These are phyloP conservation scores for Eupithecia centaureata DNA, from an alignment of 2,888 invertebrate genomes.

Conservation along the genomic window DNA sequence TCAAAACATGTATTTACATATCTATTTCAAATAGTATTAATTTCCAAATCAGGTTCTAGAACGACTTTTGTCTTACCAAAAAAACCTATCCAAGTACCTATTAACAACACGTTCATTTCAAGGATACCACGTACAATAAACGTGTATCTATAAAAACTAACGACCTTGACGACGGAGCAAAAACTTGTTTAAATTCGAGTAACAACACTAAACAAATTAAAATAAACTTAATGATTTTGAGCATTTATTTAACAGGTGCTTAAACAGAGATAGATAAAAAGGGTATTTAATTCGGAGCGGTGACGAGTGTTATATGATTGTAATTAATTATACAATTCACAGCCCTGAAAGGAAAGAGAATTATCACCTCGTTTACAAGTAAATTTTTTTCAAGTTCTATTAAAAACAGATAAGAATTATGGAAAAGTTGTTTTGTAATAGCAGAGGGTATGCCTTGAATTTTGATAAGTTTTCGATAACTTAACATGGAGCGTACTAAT, in stretches of 20 bases:
- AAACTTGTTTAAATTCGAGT: slow-evolving; percentile 51
- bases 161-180: slow-evolving; percentile 51
- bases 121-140: slow-evolving; percentile 44
- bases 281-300: slow-evolving; percentile 20
- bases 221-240: slow-evolving; percentile 38
- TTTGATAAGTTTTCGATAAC: slow-evolving; percentile 14
- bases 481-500: slow-evolving; percentile 35
- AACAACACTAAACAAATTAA: slow-evolving; percentile 48
- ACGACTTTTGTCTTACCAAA: slow-evolving; percentile 36
- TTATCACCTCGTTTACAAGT: slow-evolving; percentile 10
- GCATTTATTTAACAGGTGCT: slow-evolving; percentile 37
- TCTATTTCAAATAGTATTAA: slow-evolving; percentile 2
- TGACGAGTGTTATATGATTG: slow-evolving; percentile 10
- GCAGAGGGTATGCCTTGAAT: background rate
- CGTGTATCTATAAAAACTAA: slow-evolving; percentile 42
- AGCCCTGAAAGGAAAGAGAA: slow-evolving; percentile 26
- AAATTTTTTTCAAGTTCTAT: slow-evolving; percentile 10
- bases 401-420: slow-evolving; percentile 10
- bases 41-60: slow-evolving; percentile 32
- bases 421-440: background rate
- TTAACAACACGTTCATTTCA: slow-evolving; percentile 44
- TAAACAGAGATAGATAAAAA: slow-evolving; percentile 34
- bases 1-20: background rate
- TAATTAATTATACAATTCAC: slow-evolving; percentile 22
- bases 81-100: slow-evolving; percentile 38